Percentiles rank a stretch among this genome's conserved stretches.
phyloP scores from a whole-genome alignment of 2,888 invertebrate species.

The Meta bourneti region DNA sequence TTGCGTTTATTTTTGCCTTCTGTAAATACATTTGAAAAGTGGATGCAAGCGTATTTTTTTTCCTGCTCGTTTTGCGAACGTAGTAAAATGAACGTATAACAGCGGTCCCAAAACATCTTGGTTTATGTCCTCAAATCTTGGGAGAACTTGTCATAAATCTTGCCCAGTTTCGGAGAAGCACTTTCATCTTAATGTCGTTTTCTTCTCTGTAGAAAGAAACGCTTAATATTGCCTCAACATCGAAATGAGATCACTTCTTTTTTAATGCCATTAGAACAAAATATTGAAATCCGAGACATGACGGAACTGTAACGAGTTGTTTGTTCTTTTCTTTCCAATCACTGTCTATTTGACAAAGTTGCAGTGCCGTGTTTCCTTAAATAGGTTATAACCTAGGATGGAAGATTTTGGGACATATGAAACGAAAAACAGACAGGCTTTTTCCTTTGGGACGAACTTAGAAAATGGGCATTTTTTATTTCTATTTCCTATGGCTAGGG shows the following conservation, averaged over 20 bases:
- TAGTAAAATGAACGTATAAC: slow-evolving; percentile 19
- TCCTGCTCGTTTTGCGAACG: neutral
- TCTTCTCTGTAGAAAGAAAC: neutral
- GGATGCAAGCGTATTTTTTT: neutral
- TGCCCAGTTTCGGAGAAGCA: neutral
- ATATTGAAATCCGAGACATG: neutral
- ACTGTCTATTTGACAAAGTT: too few relatives aligned
- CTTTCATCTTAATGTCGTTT: neutral
- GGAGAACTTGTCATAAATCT: slow-evolving; percentile 3
- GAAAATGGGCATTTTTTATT: too few relatives aligned
- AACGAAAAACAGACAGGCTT: too few relatives aligned
- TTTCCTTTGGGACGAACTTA: too few relatives aligned
- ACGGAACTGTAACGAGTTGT: too few relatives aligned
- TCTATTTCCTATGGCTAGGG: too few relatives aligned
- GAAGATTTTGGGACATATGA: too few relatives aligned
- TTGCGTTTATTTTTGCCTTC: slow-evolving; percentile 36
- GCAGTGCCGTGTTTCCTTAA: too few relatives aligned
- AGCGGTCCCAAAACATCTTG: slow-evolving; percentile 14
- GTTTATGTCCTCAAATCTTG: slow-evolving; percentile 14
- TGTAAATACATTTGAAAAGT: slow-evolving; percentile 33
- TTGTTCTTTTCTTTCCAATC: too few relatives aligned
- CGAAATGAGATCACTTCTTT: neutral
- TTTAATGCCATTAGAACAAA: neutral
- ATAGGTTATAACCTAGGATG: too few relatives aligned
- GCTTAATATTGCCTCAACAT: neutral